Base-by-base conservation (phyloP, 2,113 vertebrate species). In the Atractosteus spatula region DNA sequence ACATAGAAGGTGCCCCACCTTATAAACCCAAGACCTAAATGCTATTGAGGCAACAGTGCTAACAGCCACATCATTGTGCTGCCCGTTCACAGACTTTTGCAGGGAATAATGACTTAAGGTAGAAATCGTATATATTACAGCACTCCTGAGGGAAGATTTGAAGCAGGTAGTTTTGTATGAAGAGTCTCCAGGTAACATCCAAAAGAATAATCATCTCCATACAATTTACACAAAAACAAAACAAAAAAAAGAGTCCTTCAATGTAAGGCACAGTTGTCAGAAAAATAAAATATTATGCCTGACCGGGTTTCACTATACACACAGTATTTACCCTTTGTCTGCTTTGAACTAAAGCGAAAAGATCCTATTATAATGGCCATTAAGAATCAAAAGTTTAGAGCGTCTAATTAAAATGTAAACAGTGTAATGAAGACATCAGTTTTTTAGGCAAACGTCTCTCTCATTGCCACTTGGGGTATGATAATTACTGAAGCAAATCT, bases 331-430 rank as follows among this genome's bases (percentile, higher is more conserved):
- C 79, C 55, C 69, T 45, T 62, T 65, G 54, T 71, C 66, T 75
- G 62, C 72, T 55, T 74, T 77, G 51, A 80, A 80, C 68, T 76
- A 74, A 77, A 81, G 55, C 78, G 64, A 71, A 72, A 29, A 76
- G 80, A 65, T 11, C 61, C 61, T 65, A 82, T 91, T 84, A 89
- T 83, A 91, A 87, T 91, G 89, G 87, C 89, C 86, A 79, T 67
- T 89, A 92, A 91, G 88, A 93, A 94, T 91, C 86, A 88, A 89
- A 92, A 94, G 93, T 93, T 95, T 91, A 90, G 91, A 90, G 92
- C 91, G 91, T 94, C 95, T 97, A 96, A 98, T 97, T 97, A 95
- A 95, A 96, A 96, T 96, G 95, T 98, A 97, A 97, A 97, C 94
- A 95, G 91, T 90, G 88, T 95, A 96, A 96, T 96, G 93, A 96